Evolutionary conservation across 1,140 invertebrate species (phyloP).

Genomic region (Platyura marginata): DNA sequence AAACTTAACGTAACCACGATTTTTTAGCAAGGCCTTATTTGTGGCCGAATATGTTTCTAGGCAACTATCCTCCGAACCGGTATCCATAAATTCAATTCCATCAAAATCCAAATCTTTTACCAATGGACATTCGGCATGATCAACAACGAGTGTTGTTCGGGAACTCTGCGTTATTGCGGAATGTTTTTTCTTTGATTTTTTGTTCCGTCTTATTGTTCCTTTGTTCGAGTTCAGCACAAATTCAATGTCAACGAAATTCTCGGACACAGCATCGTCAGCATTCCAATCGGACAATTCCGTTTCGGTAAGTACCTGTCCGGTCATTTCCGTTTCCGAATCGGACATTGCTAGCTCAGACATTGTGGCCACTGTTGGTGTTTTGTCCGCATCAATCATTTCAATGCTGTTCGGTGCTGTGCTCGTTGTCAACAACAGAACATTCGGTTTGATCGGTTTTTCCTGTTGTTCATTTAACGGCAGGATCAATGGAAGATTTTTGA

Average conservation of each 20-base stretch:
- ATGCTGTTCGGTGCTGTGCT: neutral
- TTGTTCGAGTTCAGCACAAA: slow-evolving; percentile 35
- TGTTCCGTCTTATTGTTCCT: slow-evolving; percentile 28
- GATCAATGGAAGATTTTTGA: slow-evolving; percentile 20
- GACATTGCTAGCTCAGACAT: slow-evolving; percentile 18
- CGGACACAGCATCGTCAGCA: slow-evolving; percentile 51
- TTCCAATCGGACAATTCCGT: slow-evolving; percentile 75
- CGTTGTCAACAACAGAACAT: slow-evolving; percentile 12
- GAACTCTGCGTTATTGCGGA: slow-evolving; percentile 19
- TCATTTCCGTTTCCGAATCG: slow-evolving; percentile 37
- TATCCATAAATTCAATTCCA: slow-evolving; percentile 58
- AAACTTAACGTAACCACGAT: slow-evolving; percentile 49
- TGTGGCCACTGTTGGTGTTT: slow-evolving; percentile 15
- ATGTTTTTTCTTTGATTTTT: slow-evolving; percentile 20
- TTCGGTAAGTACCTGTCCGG: slow-evolving; percentile 53
- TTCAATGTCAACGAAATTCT: slow-evolving; percentile 47
- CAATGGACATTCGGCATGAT: slow-evolving; percentile 16
- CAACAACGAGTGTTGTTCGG: slow-evolving; percentile 16
- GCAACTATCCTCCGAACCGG: slow-evolving; percentile 38
- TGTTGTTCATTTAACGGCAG: slow-evolving; percentile 13
- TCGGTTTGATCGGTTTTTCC: slow-evolving; percentile 15
- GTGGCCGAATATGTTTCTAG: slow-evolving; percentile 36
- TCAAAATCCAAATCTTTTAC: slow-evolving; percentile 22
- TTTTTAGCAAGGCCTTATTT: slow-evolving; percentile 30
- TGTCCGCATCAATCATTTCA: slow-evolving; percentile 14